Percentiles rank a stretch among this genome's conserved stretches.
phyloP scores from a whole-genome alignment of 2,113 vertebrate species.

The Pelecanoides urinatrix region DNA sequence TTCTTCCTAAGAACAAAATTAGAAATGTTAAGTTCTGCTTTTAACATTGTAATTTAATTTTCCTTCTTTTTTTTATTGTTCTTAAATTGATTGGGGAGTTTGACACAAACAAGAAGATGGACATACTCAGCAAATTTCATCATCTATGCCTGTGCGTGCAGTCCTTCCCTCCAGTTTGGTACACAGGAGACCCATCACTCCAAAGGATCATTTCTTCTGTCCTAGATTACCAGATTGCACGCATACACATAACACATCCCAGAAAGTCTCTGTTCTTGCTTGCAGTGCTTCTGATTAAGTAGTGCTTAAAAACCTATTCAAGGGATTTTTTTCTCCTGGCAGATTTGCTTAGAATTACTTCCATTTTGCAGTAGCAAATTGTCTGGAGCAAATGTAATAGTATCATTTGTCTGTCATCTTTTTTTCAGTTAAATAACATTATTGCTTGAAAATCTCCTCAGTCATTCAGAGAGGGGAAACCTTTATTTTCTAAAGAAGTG shows the following conservation, averaged over 20 bases:
- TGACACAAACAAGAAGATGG: not conserved
- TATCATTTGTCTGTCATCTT: not conserved
- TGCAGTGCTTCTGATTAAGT: not conserved
- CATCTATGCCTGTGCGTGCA: fast-evolving
- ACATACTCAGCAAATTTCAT: not conserved
- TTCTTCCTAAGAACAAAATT: not conserved
- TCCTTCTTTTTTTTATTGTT: not conserved
- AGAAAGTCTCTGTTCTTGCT: not conserved
- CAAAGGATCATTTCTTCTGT: not conserved
- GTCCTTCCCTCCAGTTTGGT: not conserved
- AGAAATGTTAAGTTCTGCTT: not conserved
- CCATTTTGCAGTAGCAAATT: not conserved
- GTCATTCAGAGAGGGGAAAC: not conserved
- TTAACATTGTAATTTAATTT: not conserved
- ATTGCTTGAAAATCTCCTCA: not conserved
- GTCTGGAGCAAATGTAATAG: not conserved
- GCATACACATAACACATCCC: not conserved
- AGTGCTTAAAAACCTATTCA: not conserved
- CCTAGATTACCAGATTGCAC: not conserved
- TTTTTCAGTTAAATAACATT: not conserved
- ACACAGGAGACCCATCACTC: not conserved
- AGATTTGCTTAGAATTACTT: not conserved
- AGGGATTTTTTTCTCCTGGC: not conserved
- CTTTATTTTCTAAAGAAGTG: not conserved
- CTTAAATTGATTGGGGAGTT: not conserved